phyloP scores from a whole-genome alignment of 2,888 invertebrate species.

The Zootermopsis nevadensis region DNA sequence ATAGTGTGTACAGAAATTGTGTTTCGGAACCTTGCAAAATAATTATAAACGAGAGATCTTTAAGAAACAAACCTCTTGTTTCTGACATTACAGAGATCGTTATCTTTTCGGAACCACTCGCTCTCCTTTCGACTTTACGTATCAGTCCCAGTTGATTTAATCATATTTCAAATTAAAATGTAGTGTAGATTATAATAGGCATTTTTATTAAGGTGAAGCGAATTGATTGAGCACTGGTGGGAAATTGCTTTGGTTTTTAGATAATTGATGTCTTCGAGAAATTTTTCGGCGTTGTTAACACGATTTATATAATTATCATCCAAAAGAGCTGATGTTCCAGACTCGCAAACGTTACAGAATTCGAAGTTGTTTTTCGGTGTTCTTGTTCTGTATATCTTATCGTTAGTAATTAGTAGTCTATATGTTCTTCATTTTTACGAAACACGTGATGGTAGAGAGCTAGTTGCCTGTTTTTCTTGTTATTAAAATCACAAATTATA shows the following conservation, averaged over 20 bases:
- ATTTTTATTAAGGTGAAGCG: slow-evolving; percentile 1
- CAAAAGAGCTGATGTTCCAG: background rate
- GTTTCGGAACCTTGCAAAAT: too few species aligned
- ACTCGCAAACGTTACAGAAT: background rate
- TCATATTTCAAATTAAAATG: slow-evolving; percentile 1
- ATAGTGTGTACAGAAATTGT: too few species aligned
- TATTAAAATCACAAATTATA: background rate
- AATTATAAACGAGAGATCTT: too few species aligned
- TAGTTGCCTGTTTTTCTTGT: slow-evolving; percentile 18
- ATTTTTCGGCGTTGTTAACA: background rate
- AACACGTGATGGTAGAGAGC: background rate
- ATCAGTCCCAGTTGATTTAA: background rate
- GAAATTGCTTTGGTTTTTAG: slow-evolving; percentile 23
- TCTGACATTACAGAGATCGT: too few species aligned
- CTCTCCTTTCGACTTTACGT: too few species aligned
- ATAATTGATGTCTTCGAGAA: slow-evolving; percentile 43
- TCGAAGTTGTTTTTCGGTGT: background rate
- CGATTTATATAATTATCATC: background rate
- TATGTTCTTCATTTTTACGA: background rate
- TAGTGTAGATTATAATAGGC: background rate
- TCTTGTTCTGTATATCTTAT: background rate
- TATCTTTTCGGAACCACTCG: too few species aligned
- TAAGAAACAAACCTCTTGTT: too few species aligned
- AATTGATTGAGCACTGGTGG: background rate
- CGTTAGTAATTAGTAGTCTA: background rate